A percentile compares a stretch with the other conserved stretches of the same genome.
Evolutionary conservation across 2,797 vertebrate genomes (phyloP).

Genomic region (Cichlasoma orientale): DNA sequence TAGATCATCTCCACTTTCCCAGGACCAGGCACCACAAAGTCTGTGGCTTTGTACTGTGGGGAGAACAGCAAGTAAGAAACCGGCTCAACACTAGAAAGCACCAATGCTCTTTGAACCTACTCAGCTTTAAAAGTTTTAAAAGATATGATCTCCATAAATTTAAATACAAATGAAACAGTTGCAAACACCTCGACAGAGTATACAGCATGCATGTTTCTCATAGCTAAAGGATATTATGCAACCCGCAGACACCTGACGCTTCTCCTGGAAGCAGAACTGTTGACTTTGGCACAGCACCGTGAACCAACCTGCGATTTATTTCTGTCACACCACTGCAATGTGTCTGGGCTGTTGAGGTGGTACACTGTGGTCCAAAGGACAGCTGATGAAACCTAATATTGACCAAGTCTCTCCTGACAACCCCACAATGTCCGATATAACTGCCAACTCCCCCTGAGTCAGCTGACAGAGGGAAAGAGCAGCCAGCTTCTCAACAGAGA

Average conservation of each 20-base stretch:
- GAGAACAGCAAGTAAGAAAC: neutral
- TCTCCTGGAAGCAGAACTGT: neutral
- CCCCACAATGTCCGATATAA: neutral
- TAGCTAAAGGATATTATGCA: neutral
- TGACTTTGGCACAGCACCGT: constrained; percentile 34
- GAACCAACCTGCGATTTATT: neutral
- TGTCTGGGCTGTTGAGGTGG: neutral
- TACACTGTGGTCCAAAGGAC: constrained; percentile 49
- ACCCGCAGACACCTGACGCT: constrained; percentile 11
- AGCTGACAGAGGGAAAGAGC: neutral
- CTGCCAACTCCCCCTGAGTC: neutral
- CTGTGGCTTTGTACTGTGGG: constrained; percentile 94
- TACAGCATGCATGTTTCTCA: neutral
- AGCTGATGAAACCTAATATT: constrained; percentile 50
- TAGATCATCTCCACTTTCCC: constrained; percentile 95
- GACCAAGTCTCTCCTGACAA: constrained; percentile 25
- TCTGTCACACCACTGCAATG: neutral
- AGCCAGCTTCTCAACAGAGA: neutral
- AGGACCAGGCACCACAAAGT: constrained; percentile 95
- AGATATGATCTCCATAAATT: neutral
- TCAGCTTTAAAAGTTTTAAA: neutral
- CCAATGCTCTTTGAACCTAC: neutral
- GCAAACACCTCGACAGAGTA: neutral
- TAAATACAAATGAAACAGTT: neutral
- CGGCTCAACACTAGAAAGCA: neutral